phyloP scores from a whole-genome alignment of 2,797 vertebrate genomes.

The Rhinella marina region DNA sequence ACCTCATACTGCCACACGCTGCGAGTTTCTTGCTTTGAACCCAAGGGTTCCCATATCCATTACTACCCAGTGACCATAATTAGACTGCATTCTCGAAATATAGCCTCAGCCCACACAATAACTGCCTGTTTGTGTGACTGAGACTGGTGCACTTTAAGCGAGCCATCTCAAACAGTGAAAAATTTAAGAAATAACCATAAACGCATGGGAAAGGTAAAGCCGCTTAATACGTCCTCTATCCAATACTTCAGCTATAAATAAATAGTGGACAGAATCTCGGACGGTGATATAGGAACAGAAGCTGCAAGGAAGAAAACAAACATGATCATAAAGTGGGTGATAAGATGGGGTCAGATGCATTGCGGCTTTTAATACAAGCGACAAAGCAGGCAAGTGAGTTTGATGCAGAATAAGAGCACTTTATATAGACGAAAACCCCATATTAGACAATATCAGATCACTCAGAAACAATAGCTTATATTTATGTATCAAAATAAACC shows the following conservation, averaged over 20 bases:
- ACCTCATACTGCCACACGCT: no score
- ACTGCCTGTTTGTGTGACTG: neutral
- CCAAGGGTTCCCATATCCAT: neutral
- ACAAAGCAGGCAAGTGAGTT: constrained; percentile 37
- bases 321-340: constrained; percentile 20
- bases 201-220: neutral
- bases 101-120: neutral
- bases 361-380: constrained; percentile 26
- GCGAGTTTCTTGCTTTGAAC: no score
- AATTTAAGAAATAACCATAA: neutral
- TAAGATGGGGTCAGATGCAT: neutral
- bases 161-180: neutral
- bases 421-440: constrained; percentile 51
- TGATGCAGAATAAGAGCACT: constrained; percentile 58
- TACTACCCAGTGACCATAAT: neutral
- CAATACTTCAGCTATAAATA: neutral
- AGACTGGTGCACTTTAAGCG: neutral
- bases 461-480: constrained; percentile 29
- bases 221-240: neutral
- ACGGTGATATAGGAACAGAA: neutral
- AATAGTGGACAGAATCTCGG: neutral
- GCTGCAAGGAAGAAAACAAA: neutral
- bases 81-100: neutral
- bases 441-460: constrained; percentile 37
- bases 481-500: constrained; percentile 58